Percentiles rank a stretch among this genome's conserved stretches.
Conservation (phyloP, 2,888 invertebrate species). For the Ectropis crepuscularia region DNA sequence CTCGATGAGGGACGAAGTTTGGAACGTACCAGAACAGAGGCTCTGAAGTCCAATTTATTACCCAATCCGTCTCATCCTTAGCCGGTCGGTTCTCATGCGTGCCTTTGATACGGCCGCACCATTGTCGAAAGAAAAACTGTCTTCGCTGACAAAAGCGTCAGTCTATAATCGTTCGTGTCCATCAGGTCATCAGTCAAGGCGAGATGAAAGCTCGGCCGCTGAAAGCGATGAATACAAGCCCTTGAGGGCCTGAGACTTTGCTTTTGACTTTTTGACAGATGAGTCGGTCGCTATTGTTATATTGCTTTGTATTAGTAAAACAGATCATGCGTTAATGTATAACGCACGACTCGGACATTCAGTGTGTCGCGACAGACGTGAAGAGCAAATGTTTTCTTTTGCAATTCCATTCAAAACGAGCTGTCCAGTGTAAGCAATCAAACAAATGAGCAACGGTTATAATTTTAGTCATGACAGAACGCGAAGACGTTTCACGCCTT, state of each 20-base stretch:
- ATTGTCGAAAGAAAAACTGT: constrained; percentile 64
- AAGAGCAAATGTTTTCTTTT: constrained; percentile 26
- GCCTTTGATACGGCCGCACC: constrained; percentile 69
- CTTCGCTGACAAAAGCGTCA: constrained; percentile 71
- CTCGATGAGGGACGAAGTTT: not conserved
- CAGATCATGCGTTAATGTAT: constrained; percentile 56
- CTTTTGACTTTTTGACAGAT: constrained; percentile 64
- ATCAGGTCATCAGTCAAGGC: constrained; percentile 77
- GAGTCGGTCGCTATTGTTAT: constrained; percentile 62
- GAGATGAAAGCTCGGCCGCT: constrained; percentile 68
- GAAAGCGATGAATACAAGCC: constrained; percentile 28
- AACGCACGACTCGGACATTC: constrained; percentile 38
- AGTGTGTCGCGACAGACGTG: constrained; percentile 28
- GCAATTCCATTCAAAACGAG: constrained; percentile 13
- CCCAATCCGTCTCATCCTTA: constrained; percentile 17
- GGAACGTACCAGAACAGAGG: not conserved
- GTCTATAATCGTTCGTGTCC: constrained; percentile 76
- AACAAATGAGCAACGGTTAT: constrained; percentile 3
- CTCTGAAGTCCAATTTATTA: constrained; percentile 8
- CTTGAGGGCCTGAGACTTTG: constrained; percentile 38
- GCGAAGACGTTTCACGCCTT: not conserved
- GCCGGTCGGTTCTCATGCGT: constrained; percentile 27
- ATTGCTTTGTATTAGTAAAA: constrained; percentile 65
- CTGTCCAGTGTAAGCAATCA: constrained; percentile 11
- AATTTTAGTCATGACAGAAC: constrained; percentile 1